phyloP scores from a whole-genome alignment of 2,113 vertebrate species.

The Xiphias gladius region DNA sequence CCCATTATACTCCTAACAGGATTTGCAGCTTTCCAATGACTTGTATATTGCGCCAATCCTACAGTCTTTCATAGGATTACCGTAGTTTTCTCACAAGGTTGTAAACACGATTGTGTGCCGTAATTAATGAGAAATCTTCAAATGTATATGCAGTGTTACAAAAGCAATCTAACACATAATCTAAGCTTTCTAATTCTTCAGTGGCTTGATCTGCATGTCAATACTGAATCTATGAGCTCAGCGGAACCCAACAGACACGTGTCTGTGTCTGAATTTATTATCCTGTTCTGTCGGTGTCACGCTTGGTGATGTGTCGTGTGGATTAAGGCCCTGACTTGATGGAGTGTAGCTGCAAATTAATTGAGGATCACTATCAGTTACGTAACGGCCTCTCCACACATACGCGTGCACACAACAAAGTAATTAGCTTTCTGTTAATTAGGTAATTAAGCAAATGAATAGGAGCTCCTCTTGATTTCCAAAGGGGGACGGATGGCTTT shows the following conservation, averaged over 20 bases:
- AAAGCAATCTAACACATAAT: slow-evolving; percentile 41
- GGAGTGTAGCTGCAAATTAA: slow-evolving; percentile 81
- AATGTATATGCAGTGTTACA: slow-evolving; percentile 13
- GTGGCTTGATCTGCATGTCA: slow-evolving; percentile 57
- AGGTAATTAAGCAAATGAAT: slow-evolving; percentile 86
- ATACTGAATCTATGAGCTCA: slow-evolving; percentile 46
- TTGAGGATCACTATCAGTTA: slow-evolving; percentile 84
- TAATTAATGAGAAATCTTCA: slow-evolving; percentile 44
- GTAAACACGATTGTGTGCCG: slow-evolving; percentile 47
- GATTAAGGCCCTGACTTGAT: slow-evolving; percentile 77
- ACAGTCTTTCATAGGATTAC: slow-evolving; percentile 46
- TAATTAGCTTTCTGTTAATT: slow-evolving; percentile 87
- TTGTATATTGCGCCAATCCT: slow-evolving; percentile 5
- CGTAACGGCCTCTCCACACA: slow-evolving; percentile 78
- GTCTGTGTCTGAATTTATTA: slow-evolving; percentile 52
- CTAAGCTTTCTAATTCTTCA: slow-evolving; percentile 39
- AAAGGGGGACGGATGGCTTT: slow-evolving; percentile 68
- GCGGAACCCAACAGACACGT: slow-evolving; percentile 7
- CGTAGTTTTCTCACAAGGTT: slow-evolving; percentile 4
- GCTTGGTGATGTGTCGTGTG: slow-evolving; percentile 52
- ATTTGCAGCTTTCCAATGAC: slow-evolving; percentile 9
- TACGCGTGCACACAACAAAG: slow-evolving; percentile 78
- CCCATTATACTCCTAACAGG: slow-evolving; percentile 13
- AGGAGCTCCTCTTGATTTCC: slow-evolving; percentile 77
- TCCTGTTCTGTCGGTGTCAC: slow-evolving; percentile 50